Base-by-base conservation (phyloP, 2,888 invertebrate genomes). In the Heteropelma amictum region DNA sequence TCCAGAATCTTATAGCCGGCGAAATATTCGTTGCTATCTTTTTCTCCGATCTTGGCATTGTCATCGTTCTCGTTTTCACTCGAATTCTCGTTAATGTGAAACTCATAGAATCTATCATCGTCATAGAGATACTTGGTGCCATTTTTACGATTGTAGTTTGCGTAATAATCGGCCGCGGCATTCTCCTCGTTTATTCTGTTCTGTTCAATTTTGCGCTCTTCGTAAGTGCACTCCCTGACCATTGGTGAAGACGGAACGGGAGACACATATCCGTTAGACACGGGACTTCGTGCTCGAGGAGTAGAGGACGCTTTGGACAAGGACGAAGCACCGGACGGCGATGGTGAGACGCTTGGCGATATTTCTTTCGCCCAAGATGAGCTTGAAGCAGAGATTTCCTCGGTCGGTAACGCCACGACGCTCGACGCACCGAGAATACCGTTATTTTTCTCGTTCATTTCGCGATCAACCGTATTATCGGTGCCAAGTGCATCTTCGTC, bases 61-160 rank as follows among this genome's bases (percentile, higher is more conserved):
- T 89, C 84, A 83, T 83, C 76, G 80, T 88, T 89, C 77, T 82
- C 82, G 72, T 81, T 84, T 88, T 89, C 90, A 76, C 77, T 82
- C 88, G 90, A 81, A 87, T 91, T 90, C 89, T 96, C 96, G 86
- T 95, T 94, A 77, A 96, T 90, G 89, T 96, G 96, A 86, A 96
- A 96, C 87, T 94, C 93, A 87, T 95, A 95, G 89, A 92, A 95
- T 89, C 93, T 93, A 90, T 96, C 95, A 82, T 94, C 92, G 85
- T 95, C 94, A 85, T 93, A 95, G 81, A 92, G 90, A 77, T 89
- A 89, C 86, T 91, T 92, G 81, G 90, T 91, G 80, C 91, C 91
- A 81, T 90, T 90, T 75, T 90, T 89, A 14, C 81, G 81, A 76
- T 82, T 85, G 26, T 82, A 79, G 76, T 81, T 82, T 2, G 77